Base-by-base conservation (phyloP, 2,113 vertebrate species). In the Miniopterus natalensis region DNA sequence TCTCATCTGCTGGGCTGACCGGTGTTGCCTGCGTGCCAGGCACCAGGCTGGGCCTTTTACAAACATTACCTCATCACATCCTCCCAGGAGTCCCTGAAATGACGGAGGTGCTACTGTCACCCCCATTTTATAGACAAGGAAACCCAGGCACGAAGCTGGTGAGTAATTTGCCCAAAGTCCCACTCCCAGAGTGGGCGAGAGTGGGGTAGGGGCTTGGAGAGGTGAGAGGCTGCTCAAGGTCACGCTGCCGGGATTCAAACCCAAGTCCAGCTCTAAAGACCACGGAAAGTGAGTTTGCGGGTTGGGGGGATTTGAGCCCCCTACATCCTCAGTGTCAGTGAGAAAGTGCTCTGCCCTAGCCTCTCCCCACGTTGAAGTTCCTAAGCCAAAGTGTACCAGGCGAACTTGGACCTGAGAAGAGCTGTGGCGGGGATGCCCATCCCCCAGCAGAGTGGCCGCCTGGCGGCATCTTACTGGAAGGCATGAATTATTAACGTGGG, bases 401-500 rank as follows among this genome's bases (percentile, higher is more conserved):
- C 49, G 55, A 77, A 96, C 93, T 63, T 45, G 45, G 81, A 61
- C 80, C 27, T 4, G 59, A 93, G 90, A 77, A 81, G 18, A 29
- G 63, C 45, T 7, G 61, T 5, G 57, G 84, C 73, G 79, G 71
- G 31, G 45, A 20, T 5, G 18, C 90, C 51, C 93, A 40, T 53
- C 71, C 91, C 91, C 88, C 7, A 12, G 70, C 13, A 14, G 57
- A 94, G 90, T 8, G 2, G 42, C 90, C 2, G 77, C 70, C 27
- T 20, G 40, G 80, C 91, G 25, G 94, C 4, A 2, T 92, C 97
- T 98, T 98, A 97, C 98, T 83, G 98, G 98, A 98, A 98, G 92
- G 94, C 89, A 98, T 98, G 90, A 98, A 99, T 98, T 99, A 98
- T 98, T 98, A 94, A 99, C 95, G 53, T 42, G 21, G 75, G 94